phyloP scores from a whole-genome alignment of 1,140 invertebrate species.

The Bacillus rossius region DNA sequence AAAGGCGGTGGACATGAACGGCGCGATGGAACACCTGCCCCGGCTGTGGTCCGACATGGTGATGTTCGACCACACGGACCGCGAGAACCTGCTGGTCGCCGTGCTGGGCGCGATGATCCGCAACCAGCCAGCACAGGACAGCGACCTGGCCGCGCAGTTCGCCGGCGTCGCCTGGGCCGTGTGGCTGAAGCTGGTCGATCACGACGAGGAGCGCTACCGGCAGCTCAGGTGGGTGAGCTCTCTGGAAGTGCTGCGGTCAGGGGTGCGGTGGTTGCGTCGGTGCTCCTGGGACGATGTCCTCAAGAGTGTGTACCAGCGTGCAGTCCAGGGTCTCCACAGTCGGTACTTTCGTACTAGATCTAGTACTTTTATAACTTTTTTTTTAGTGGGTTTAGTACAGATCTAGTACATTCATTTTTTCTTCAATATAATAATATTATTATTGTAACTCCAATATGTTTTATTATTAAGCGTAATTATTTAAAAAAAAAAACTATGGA shows the following conservation, averaged over 20 bases:
- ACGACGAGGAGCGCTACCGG: constrained; percentile 5
- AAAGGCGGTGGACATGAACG: constrained; percentile 54
- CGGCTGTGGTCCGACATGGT: constrained; percentile 73
- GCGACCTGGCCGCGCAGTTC: constrained; percentile 41
- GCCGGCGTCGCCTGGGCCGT: constrained; percentile 48
- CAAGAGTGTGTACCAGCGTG: too few species aligned
- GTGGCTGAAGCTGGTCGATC: constrained; percentile 40
- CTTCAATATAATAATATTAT: not conserved
- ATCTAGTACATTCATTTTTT: not conserved
- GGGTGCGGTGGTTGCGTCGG: too few species aligned
- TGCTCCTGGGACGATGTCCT: too few species aligned
- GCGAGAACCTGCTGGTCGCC: constrained; percentile 48
- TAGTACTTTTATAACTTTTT: too few species aligned
- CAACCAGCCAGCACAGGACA: constrained; percentile 43
- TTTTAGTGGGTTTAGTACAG: not conserved
- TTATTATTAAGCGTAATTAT: too few species aligned
- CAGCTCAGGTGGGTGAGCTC: constrained; percentile 8
- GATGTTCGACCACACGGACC: constrained; percentile 54
- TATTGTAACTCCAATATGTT: too few species aligned
- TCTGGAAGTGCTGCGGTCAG: too few species aligned
- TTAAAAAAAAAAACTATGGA: too few species aligned
- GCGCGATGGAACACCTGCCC: constrained; percentile 57
- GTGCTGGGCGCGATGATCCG: constrained; percentile 52
- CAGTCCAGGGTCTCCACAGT: too few species aligned
- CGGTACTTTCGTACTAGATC: too few species aligned